phyloP scores from a whole-genome alignment of 1,140 invertebrate genomes.

The Mya arenaria region DNA sequence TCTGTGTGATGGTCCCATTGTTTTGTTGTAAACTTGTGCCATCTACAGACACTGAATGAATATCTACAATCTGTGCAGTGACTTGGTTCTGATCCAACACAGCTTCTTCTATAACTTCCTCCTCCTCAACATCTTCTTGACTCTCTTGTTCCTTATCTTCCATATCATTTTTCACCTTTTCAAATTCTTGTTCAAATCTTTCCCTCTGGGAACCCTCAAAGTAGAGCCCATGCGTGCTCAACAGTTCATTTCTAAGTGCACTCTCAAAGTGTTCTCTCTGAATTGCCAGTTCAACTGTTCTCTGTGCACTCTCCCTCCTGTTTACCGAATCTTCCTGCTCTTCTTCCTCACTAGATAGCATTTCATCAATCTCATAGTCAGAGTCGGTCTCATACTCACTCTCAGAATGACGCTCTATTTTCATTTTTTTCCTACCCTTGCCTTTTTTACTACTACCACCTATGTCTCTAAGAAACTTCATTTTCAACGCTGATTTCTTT shows the following conservation, averaged over 20 bases:
- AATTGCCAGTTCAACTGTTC: conserved; percentile 26
- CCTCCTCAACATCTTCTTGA: neutral
- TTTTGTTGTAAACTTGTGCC: neutral
- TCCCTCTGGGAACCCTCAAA: conserved; percentile 52
- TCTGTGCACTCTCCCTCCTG: conserved; percentile 20
- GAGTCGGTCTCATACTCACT: conserved; percentile 48
- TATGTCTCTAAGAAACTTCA: conserved; percentile 47
- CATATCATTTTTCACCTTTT: conserved; percentile 34
- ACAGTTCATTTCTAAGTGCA: conserved; percentile 46
- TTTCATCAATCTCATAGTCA: conserved; percentile 52
- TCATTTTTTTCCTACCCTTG: neutral
- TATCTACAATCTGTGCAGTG: neutral
- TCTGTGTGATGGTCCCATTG: neutral
- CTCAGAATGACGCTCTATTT: neutral
- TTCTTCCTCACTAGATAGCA: conserved; percentile 53
- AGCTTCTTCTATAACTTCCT: conserved; percentile 21
- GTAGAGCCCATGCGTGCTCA: conserved; percentile 49
- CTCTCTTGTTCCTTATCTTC: neutral
- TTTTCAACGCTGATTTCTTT: conserved; percentile 17
- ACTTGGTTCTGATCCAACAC: conserved; percentile 37
- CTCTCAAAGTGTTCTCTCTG: conserved; percentile 49
- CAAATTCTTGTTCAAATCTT: conserved; percentile 47
- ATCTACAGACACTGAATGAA: too few species aligned
- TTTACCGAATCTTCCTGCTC: neutral
- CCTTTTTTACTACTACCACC: conserved; percentile 7